Evolutionary conservation across 2,888 invertebrate species (phyloP).

Genomic region (Mellilla xanthometata): DNA sequence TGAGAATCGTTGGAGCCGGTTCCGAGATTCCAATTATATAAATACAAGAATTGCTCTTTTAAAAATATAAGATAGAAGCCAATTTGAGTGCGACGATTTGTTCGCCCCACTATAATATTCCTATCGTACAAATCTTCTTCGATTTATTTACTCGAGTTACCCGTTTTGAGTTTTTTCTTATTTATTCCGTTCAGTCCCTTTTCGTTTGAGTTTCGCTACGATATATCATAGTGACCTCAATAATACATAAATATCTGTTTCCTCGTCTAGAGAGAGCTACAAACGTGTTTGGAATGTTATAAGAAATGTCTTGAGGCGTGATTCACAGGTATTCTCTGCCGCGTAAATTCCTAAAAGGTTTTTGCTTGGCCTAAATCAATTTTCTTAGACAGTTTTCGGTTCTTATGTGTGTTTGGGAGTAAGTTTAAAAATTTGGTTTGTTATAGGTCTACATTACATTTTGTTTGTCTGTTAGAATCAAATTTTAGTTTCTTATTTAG

Average conservation of each 20-base stretch:
- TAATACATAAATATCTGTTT: slow-evolving; percentile 37
- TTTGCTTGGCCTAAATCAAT: slow-evolving; percentile 19
- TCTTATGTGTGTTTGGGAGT: background rate
- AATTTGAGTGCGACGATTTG: slow-evolving; percentile 7
- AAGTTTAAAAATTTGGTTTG: no score
- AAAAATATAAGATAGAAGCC: background rate
- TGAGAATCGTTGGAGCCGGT: no score
- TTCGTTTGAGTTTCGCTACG: slow-evolving; percentile 21
- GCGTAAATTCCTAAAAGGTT: slow-evolving; percentile 18
- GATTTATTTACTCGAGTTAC: slow-evolving; percentile 23
- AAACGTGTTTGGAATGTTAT: slow-evolving; percentile 31
- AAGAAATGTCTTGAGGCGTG: slow-evolving; percentile 14
- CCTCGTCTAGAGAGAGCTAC: slow-evolving; percentile 21
- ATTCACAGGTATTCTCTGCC: slow-evolving; percentile 21
- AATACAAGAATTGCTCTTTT: no score
- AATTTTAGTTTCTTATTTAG: no score
- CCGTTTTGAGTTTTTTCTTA: slow-evolving; percentile 23
- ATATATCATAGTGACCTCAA: slow-evolving; percentile 41
- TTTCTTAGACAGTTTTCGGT: slow-evolving; percentile 17
- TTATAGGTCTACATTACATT: no score
- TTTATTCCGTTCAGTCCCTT: slow-evolving; percentile 23
- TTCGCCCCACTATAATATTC: slow-evolving; percentile 6
- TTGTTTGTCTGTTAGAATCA: no score
- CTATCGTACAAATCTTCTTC: slow-evolving; percentile 8
- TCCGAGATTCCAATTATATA: no score